These are phyloP conservation scores for Pogonus chalceus DNA, from an alignment of 1,140 invertebrate genomes.

Conservation along the genomic window DNA sequence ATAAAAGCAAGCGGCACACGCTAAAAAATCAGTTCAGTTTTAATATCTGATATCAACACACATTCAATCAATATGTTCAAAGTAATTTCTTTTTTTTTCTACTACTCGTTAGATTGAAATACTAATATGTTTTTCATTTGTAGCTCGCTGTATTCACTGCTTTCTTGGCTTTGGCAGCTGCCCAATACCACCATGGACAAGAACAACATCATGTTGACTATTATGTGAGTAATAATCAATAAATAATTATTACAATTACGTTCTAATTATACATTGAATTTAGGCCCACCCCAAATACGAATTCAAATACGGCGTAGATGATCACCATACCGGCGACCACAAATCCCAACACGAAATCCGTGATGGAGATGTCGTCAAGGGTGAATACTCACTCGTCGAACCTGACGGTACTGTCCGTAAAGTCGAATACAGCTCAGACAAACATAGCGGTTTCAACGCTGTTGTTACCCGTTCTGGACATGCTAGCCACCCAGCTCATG, in stretches of 20 bases:
- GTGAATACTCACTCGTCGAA: conserved; percentile 41
- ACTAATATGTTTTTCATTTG: too few relatives aligned
- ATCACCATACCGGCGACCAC: conserved; percentile 40
- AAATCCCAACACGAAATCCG: conserved; percentile 42
- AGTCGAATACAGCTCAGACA: conserved; percentile 36
- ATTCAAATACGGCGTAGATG: conserved; percentile 41
- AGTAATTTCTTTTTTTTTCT: too few relatives aligned
- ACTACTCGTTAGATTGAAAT: too few relatives aligned
- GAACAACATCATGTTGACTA: conserved; percentile 35
- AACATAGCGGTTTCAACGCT: conserved; percentile 38
- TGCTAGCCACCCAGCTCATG: conserved; percentile 2
- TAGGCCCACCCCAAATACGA: conserved; percentile 37
- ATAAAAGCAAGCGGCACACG: too few relatives aligned
- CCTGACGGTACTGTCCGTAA: conserved; percentile 45
- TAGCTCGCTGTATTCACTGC: too few relatives aligned
- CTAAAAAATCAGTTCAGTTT: too few relatives aligned
- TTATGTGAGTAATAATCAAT: conserved; percentile 32
- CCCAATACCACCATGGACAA: too few relatives aligned
- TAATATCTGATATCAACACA: too few relatives aligned
- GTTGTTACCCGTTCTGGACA: conserved; percentile 40
- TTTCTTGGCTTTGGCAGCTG: too few relatives aligned
- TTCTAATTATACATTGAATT: conserved; percentile 14
- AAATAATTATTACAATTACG: conserved; percentile 24
- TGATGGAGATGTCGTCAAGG: conserved; percentile 36
- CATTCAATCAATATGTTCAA: too few relatives aligned